A percentile compares a stretch with the other conserved stretches of the same genome.
Evolutionary conservation across 2,113 vertebrate species (phyloP).

Genomic region (Pteronura brasiliensis): DNA sequence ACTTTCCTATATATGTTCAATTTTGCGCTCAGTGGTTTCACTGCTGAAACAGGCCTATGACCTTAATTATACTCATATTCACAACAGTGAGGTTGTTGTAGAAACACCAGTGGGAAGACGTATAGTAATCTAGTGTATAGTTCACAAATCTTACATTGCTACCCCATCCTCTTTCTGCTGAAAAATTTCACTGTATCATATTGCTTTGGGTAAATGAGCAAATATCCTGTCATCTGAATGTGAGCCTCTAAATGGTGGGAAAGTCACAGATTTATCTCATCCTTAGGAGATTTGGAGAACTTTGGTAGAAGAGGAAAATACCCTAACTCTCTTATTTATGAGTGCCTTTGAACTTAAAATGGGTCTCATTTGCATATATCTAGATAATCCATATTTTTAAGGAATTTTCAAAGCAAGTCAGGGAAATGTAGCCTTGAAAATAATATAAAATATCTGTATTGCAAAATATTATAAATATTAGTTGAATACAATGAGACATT

Average conservation of each 20-base stretch:
- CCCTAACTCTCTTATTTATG: conserved; percentile 66
- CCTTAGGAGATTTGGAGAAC: conserved; percentile 69
- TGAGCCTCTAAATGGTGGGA: conserved; percentile 23
- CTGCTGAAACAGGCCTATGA: background rate
- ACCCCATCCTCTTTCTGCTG: background rate
- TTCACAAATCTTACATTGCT: conserved; percentile 49
- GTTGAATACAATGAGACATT: conserved; percentile 71
- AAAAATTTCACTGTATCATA: conserved; percentile 61
- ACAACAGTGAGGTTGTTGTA: background rate
- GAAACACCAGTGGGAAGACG: background rate
- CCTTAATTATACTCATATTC: conserved; percentile 56
- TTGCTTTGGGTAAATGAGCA: conserved; percentile 61
- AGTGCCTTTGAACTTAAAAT: conserved; percentile 69
- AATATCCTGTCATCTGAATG: conserved; percentile 67
- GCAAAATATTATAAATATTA: conserved; percentile 76
- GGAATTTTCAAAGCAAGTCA: conserved; percentile 50
- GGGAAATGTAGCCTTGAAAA: conserved; percentile 68
- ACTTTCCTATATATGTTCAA: background rate
- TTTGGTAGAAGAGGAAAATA: conserved; percentile 54
- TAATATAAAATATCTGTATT: conserved; percentile 64
- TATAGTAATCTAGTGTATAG: background rate
- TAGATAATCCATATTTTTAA: conserved; percentile 67
- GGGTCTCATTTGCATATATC: conserved; percentile 73
- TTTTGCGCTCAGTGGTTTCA: conserved; percentile 55
- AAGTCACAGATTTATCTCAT: conserved; percentile 69